Evolutionary conservation across 1,140 invertebrate species (phyloP).

Genomic region (Heliconius hewitsoni): DNA sequence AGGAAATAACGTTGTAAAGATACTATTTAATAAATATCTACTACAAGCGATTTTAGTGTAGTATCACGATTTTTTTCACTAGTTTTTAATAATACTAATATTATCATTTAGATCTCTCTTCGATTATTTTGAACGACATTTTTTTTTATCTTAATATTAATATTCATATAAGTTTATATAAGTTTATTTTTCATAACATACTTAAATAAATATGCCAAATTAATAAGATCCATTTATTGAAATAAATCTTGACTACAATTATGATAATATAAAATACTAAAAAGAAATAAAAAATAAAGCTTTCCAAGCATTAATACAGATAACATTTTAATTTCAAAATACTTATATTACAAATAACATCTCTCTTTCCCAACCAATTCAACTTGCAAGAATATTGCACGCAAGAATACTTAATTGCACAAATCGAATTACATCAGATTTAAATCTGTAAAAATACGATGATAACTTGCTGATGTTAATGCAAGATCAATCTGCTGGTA

Average conservation of each 20-base stretch:
- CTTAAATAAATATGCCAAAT: background rate
- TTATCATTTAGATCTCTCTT: slow-evolving; percentile 27
- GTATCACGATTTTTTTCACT: slow-evolving; percentile 27
- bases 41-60: slow-evolving; percentile 29
- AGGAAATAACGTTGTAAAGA: slow-evolving; percentile 5
- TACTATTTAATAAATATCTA: slow-evolving; percentile 13
- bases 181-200: background rate
- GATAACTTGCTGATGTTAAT: background rate
- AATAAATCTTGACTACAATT: too few species aligned
- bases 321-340: background rate
- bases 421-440: background rate
- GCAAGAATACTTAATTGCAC: slow-evolving; percentile 4
- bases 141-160: background rate
- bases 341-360: background rate
- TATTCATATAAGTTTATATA: background rate
- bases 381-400: slow-evolving; percentile 5
- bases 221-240: background rate
- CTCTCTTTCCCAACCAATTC: background rate
- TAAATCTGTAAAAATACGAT: background rate
- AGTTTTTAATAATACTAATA: slow-evolving; percentile 23
- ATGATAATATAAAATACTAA: background rate
- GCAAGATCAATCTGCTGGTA: background rate
- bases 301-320: slow-evolving; percentile 8
- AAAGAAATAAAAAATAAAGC: background rate
- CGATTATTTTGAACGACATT: slow-evolving; percentile 18